These are phyloP conservation scores for Molorchus minor DNA, from an alignment of 2,888 invertebrate genomes.

Conservation along the genomic window DNA sequence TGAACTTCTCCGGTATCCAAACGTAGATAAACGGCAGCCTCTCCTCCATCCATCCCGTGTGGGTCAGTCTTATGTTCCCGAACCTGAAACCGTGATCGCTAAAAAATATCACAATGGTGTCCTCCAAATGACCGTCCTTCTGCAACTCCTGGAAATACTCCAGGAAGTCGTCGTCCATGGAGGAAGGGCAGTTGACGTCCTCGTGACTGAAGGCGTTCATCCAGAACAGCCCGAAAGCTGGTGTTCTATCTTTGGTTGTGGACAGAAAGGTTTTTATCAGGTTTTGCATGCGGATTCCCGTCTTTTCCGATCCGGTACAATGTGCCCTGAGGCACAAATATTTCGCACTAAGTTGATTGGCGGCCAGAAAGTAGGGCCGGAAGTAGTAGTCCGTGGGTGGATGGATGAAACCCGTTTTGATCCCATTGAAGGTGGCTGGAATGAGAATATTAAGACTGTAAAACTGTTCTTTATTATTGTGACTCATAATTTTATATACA, in stretches of 20 bases:
- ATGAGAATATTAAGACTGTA: neutral
- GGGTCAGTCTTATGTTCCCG: conserved; percentile 73
- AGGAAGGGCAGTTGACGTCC: conserved; percentile 72
- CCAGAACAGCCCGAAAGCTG: conserved; percentile 82
- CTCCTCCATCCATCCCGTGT: conserved; percentile 82
- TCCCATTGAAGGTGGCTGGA: conserved; percentile 76
- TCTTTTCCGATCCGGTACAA: conserved; percentile 71
- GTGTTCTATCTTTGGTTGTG: conserved; percentile 65
- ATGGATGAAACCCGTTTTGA: conserved; percentile 74
- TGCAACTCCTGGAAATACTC: conserved; percentile 69
- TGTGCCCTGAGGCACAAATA: conserved; percentile 58
- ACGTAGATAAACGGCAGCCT: conserved; percentile 78
- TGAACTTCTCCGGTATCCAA: conserved; percentile 72
- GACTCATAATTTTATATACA: no score
- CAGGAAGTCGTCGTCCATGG: conserved; percentile 72
- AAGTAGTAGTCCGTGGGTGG: conserved; percentile 85
- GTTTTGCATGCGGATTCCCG: conserved; percentile 74
- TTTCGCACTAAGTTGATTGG: conserved; percentile 67
- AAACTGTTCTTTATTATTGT: no score
- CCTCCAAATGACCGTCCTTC: conserved; percentile 69
- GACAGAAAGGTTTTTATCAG: conserved; percentile 74
- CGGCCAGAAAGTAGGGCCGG: conserved; percentile 75
- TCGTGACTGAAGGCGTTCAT: conserved; percentile 78
- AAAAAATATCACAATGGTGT: conserved; percentile 76
- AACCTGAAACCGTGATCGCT: conserved; percentile 85